These are phyloP conservation scores for Pungitius pungitius DNA, from an alignment of 2,113 vertebrate genomes.

Conservation along the genomic window DNA sequence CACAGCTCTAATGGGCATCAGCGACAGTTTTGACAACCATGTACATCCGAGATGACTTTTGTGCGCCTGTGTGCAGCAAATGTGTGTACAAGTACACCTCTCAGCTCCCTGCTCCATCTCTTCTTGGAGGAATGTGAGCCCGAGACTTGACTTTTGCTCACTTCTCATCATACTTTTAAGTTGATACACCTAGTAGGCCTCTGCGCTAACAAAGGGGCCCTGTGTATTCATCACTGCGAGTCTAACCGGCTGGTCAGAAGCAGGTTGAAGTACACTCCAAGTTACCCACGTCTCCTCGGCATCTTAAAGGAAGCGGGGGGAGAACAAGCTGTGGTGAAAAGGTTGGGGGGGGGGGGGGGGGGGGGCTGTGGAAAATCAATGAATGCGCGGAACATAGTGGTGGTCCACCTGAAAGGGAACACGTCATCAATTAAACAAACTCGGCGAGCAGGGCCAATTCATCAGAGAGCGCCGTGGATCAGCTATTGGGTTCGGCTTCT, in stretches of 20 bases:
- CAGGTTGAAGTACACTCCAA: slow-evolving; percentile 32
- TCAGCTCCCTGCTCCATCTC: slow-evolving; percentile 10
- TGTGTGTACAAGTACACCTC: not conserved
- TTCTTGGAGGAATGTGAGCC: slow-evolving; percentile 29
- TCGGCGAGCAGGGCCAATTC: slow-evolving; percentile 76
- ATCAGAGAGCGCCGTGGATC: slow-evolving; percentile 75
- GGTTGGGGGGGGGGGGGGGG: slow-evolving; percentile 30
- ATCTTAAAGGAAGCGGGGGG: slow-evolving; percentile 43
- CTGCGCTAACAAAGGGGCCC: slow-evolving; percentile 50
- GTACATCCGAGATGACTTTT: not conserved
- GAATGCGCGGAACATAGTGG: slow-evolving; percentile 61
- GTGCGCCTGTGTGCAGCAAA: not conserved
- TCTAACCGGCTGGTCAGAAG: slow-evolving; percentile 13
- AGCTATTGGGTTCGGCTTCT: slow-evolving; percentile 78
- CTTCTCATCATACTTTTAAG: slow-evolving; percentile 45
- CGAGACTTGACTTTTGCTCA: slow-evolving; percentile 34
- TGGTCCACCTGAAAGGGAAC: slow-evolving; percentile 73
- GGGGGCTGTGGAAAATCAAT: slow-evolving; percentile 76
- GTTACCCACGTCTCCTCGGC: slow-evolving; percentile 42
- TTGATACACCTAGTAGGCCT: slow-evolving; percentile 37
- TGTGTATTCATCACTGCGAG: slow-evolving; percentile 41
- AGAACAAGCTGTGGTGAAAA: slow-evolving; percentile 23
- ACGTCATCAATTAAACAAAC: slow-evolving; percentile 84
- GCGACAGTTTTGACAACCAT: not conserved
- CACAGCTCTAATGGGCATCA: not conserved